Base-by-base conservation (phyloP, 2,113 vertebrate species). In the Oxyura jamaicensis region DNA sequence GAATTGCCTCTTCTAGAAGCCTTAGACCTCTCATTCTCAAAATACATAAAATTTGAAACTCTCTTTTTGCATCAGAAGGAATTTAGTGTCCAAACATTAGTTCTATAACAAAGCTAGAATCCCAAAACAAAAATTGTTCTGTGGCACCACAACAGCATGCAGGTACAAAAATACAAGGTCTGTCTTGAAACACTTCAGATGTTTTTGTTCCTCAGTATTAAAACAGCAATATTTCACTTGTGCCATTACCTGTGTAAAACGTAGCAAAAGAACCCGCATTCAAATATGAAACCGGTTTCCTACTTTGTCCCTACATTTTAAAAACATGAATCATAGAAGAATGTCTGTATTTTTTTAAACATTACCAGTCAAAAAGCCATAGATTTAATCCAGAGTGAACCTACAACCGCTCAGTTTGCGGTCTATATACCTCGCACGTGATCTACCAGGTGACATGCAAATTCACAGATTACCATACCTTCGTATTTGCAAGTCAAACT, bases 401-500 rank as follows among this genome's bases (percentile, higher is more conserved):
- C 42, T n/a, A 15, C 15, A 33, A 21, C 10, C 50, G 36, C 41
- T 65, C 8, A 7, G 15, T 21, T 72, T 18, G 6, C 31, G 63
- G 41, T 7, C 17, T 31, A 0, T 66, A 58, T 59, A 20, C 39
- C 52, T 52, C 3, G 10, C n/a, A 5, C 13, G 5, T 10, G 48
- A 19, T 44, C 28, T 50, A 4, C 52, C 28, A 74, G 42, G 25
- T 21, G 20, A 76, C 44, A 22, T 41, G 4, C 35, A 23, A 1
- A 5, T 16, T 52, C 41, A 44, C 7, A 39, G 26, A 41, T 50
- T 71, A 82, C 72, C 87, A 0, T 97, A 99, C 99, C 99, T 99
- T 94, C 98, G 98, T 21, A 99, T 99, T 66, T 99, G 99, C 75
- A 99, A 95, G 86, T 99, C 98, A 80, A 99, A 99, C 97, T 98